Percentiles rank a stretch among this genome's conserved stretches.
Evolutionary conservation across 2,888 invertebrate species (phyloP).

Genomic region (Amblyjoppa fuscipennis): DNA sequence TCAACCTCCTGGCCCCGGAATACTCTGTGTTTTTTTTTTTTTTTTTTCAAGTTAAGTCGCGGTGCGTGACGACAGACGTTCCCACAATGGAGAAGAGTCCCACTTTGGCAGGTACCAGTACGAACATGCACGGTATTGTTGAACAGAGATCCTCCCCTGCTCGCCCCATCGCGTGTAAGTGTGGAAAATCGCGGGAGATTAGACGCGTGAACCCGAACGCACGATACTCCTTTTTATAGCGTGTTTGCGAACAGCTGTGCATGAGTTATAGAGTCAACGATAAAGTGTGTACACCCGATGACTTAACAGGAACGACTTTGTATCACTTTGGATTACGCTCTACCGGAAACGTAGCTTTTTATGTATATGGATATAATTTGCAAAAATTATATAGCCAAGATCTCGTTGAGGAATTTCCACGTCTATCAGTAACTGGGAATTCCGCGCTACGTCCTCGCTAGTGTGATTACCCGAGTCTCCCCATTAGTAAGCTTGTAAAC

Average conservation of each 20-base stretch:
- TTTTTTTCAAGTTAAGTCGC: constrained; percentile 70
- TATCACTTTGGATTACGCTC: neutral
- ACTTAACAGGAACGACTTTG: constrained; percentile 15
- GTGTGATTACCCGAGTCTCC: neutral
- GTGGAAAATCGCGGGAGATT: constrained; percentile 54
- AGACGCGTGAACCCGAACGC: constrained; percentile 38
- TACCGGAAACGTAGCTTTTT: neutral
- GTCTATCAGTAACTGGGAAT: neutral
- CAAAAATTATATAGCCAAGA: neutral
- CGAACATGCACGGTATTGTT: constrained; percentile 58
- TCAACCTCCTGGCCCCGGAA: constrained; percentile 37
- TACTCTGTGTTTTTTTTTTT: constrained; percentile 61
- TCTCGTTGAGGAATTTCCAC: neutral
- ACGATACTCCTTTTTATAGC: neutral
- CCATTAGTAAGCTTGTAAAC: neutral
- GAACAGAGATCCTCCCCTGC: constrained; percentile 5
- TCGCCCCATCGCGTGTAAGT: constrained; percentile 31
- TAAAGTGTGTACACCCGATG: neutral
- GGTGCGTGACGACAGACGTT: constrained; percentile 75
- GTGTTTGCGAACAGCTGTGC: constrained; percentile 11
- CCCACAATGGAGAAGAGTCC: constrained; percentile 70
- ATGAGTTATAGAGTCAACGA: neutral
- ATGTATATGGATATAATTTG: neutral
- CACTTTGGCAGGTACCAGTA: constrained; percentile 67
- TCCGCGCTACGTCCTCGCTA: neutral